phyloP scores from a whole-genome alignment of 2,888 invertebrate genomes.

The Mythimna lalbum region DNA sequence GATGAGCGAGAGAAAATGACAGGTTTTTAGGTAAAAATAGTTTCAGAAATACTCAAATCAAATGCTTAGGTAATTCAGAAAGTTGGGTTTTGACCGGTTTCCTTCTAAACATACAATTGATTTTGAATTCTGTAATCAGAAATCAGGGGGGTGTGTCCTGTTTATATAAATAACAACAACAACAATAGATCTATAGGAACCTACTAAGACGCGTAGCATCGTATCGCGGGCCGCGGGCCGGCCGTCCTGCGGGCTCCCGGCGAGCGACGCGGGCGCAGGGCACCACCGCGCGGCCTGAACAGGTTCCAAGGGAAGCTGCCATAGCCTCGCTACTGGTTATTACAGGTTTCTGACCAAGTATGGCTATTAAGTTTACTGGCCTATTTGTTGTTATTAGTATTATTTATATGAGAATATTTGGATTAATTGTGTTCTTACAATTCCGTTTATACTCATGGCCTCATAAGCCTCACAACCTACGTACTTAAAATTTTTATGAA shows the following conservation, averaged over 20 bases:
- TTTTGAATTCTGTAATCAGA: too few species aligned
- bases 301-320: slow-evolving; percentile 38
- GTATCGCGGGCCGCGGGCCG: slow-evolving; percentile 2
- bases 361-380: slow-evolving; percentile 9
- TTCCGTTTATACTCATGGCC: not conserved
- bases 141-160: too few species aligned
- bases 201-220: not conserved
- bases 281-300: slow-evolving; percentile 17
- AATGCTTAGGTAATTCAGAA: too few species aligned
- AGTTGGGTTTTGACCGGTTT: too few species aligned
- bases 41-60: too few species aligned
- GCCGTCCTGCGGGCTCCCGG: slow-evolving; percentile 48
- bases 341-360: slow-evolving; percentile 10
- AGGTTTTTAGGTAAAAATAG: too few species aligned
- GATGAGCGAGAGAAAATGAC: too few species aligned
- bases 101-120: too few species aligned
- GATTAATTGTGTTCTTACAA: not conserved
- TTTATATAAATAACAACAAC: not conserved
- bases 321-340: slow-evolving; percentile 17
- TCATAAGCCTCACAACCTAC: too few species aligned
- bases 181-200: not conserved
- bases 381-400: slow-evolving; percentile 14
- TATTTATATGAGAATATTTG: slow-evolving; percentile 15
- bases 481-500: not conserved
- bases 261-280: slow-evolving; percentile 29